Base-by-base conservation (phyloP, 2,113 vertebrate genomes). In the Noctilio leporinus region DNA sequence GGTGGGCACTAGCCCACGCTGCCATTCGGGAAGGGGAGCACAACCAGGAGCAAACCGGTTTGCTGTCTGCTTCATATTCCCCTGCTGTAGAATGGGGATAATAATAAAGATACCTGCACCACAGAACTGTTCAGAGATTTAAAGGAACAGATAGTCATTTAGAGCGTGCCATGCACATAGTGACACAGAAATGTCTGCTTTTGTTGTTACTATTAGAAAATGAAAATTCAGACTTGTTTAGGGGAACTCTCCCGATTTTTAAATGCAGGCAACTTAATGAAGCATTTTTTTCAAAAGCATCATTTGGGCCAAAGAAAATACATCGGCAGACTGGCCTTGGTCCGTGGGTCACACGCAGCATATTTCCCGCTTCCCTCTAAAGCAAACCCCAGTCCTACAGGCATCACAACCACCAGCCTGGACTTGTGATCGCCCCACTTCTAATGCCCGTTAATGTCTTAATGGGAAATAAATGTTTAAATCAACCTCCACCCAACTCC, bases 171-270 rank as follows among this genome's bases (percentile, higher is more conserved):
- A 28, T 77, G 70, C 45, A 33, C 0, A 0, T 0, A 22, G 51
- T 28, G 51, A 59, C 83, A 64, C 15, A 14, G 67, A 53, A 33
- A 24, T n/a, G 49, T 35, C 24, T 55, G 38, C 65, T 88, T 84
- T 47, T 85, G 72, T 40, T 67, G 22, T 83, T 86, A 89, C 47
- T 86, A 86, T 73, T 80, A 96, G 96, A 95, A 96, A 95, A 95
- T 72, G 87, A 75, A 95, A 91, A 92, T 86, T 38, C 7, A 0
- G 43, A 9, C 38, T 8, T 70, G 70, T 85, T 75, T 2, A 72
- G 90, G 87, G 59, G n/a, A 45, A 82, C 47, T 45, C 70, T 85
- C 78, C 57, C 1, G 5, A 75, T 70, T 93, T 94, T 93, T 77
- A 80, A 94, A 89, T 62, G 57, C 33, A 26, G 43, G 64, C 67